A percentile compares a stretch with the other conserved stretches of the same genome.
Conservation (phyloP, 2,888 invertebrate species). For the Orthonychiurus folsomi region DNA sequence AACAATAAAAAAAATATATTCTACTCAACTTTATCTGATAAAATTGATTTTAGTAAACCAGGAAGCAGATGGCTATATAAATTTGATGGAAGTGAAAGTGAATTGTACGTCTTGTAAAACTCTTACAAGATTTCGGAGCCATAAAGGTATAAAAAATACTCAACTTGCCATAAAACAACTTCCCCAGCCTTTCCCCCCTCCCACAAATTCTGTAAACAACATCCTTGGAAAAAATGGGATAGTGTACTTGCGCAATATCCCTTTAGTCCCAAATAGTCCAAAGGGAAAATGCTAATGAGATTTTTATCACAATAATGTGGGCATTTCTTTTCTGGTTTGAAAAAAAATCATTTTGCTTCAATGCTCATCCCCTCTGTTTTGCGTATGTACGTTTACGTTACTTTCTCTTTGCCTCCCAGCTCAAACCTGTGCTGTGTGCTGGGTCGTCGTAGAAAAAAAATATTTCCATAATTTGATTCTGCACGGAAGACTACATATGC, state of each 20-base stretch:
- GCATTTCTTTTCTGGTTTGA: not conserved
- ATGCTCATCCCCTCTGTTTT: too few species aligned
- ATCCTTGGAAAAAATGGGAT: not conserved
- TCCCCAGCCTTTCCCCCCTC: not conserved
- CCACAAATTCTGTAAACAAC: not conserved
- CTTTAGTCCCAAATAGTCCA: not conserved
- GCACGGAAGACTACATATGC: not conserved
- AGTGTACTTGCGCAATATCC: too few species aligned
- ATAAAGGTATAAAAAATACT: too few species aligned
- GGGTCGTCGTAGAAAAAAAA: not conserved
- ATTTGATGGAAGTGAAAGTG: too few species aligned
- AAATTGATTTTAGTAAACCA: too few species aligned
- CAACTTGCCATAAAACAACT: too few species aligned
- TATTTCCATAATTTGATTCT: constrained; percentile 9
- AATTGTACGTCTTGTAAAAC: too few species aligned
- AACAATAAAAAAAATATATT: not conserved
- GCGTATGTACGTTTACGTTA: not conserved
- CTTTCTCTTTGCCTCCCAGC: not conserved
- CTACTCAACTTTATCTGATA: not conserved
- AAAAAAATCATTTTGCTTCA: not conserved
- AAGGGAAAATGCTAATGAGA: not conserved
- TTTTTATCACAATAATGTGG: not conserved
- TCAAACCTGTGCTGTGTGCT: not conserved
- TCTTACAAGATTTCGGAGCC: too few species aligned
- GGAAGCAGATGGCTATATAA: too few species aligned